These are phyloP conservation scores for Agapornis canus DNA, from an alignment of 2,797 vertebrate species.

Conservation along the genomic window DNA sequence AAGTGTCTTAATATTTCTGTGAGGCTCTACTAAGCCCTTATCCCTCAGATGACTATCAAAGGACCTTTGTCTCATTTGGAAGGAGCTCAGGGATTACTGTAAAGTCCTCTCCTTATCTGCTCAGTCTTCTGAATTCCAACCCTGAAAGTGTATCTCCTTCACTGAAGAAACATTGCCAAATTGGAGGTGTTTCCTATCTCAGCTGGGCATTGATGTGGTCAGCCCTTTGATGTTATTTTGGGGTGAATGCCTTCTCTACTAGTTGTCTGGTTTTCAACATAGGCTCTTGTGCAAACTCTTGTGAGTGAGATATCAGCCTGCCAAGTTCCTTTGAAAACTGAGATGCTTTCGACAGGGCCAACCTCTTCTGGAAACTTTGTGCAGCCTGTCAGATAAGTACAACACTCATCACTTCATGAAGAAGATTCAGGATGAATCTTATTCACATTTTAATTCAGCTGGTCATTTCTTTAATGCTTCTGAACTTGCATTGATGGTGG, in stretches of 20 bases:
- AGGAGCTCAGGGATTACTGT: neutral
- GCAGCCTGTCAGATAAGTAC: neutral
- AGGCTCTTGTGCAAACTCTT: constrained; percentile 8
- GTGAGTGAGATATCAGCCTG: neutral
- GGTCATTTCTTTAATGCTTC: neutral
- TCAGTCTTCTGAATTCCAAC: neutral
- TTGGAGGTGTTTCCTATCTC: neutral
- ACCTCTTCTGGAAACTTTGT: neutral
- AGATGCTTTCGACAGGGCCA: neutral
- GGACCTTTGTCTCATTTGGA: neutral
- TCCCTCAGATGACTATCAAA: neutral
- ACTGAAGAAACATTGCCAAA: neutral
- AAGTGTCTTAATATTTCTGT: neutral
- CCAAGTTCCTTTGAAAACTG: constrained; percentile 36
- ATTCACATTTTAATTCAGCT: neutral
- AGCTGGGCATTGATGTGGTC: neutral
- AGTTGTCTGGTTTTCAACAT: neutral
- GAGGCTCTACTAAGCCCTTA: neutral
- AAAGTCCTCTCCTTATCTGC: constrained; percentile 2
- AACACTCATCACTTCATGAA: neutral
- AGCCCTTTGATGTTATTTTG: constrained; percentile 52
- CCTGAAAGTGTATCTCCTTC: neutral
- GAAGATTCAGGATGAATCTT: neutral
- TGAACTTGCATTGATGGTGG: neutral
- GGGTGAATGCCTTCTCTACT: neutral